Base-by-base conservation (phyloP, 2,888 invertebrate genomes). In the Meteorus colon region DNA sequence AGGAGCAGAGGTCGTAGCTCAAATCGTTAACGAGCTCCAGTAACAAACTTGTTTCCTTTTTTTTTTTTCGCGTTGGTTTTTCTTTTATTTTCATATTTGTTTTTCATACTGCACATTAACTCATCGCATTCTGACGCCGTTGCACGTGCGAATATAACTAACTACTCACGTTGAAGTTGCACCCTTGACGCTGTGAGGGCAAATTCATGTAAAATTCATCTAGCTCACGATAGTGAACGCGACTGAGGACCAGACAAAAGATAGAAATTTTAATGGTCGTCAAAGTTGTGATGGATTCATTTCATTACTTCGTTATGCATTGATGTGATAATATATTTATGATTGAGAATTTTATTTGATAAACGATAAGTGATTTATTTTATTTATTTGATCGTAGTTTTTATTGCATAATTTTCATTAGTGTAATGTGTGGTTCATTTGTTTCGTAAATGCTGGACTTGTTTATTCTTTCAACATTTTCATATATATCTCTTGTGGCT, bases 191-290 rank as follows among this genome's bases (percentile, higher is more conserved):
- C 75, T 74, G 77, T 80, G 74, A 72, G 77, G 77, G 81, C 76
- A 81, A 81, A 84, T 86, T 86, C 86, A 86, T 86, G 86, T 85
- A 85, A 86, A 85, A 86, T 86, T 86, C 86, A 86, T 86, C 81
- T 79, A 76, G 80, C 82, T 83, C 82, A 81, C 82, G 78, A 76
- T 29, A 73, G 51, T 48, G 67, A 74, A 74, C 45, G 51, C 66
- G 67, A 31, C 51, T 63, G 76, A 73, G 67, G 70, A 71, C 37
- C 65, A 41, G 29, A 69, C n/a, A 19, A 51, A 14, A 76, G 59
- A 69, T 75, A 73, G 69, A 76, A 74, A 67, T 71, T 60, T 65
- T 75, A 60, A 75, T 72, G 67, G 72, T 41, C 27, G 63, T 55
- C 70, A 37, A 70, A 65, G 55, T 66, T 73, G 67, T 71, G 45